Base-by-base conservation (phyloP, 2,113 vertebrate genomes). In the Oncorhynchus nerka region DNA sequence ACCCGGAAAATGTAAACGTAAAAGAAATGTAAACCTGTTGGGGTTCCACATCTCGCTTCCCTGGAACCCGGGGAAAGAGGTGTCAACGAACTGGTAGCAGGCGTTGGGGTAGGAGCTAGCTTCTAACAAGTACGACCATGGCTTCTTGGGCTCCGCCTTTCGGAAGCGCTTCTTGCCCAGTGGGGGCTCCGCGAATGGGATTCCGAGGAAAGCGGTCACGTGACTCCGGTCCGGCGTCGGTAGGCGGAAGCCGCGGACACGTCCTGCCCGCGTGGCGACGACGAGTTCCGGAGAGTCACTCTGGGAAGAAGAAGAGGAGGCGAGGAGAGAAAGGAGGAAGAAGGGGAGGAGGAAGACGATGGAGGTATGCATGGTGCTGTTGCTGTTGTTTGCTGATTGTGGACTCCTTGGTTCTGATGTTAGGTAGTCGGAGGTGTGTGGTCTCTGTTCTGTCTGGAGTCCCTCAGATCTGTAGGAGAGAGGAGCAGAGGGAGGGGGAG, bases 31-130 rank as follows among this genome's bases (percentile, higher is more conserved):
- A 19, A 55, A 55, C 51, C 51, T 55, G 51, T 98, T 98, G 68
- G 97, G 96, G 83, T 98, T 98, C 97, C 97, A 98, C 97, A 98
- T 98, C 89, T 98, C 97, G 0, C 55, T 93, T 70, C 96, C 97
- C 0, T 89, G 91, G 81, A 98, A 97, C 0, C 95, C 96, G 0
- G 96, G 97, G 86, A 87, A 97, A 1, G 91, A 84, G 4, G 86
- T 95, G 87, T 98, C 97, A 79, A 97, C 94, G 0, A 81, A 90
- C 75, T 98, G 97, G 89, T 87, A 95, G 82, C 97, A 98, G 75
- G 94, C 94, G 1, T 90, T 94, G 12, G 91, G 93, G 83, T 95
- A 96, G 28, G 85, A 22, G 0, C 74, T 87, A 39, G 95, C 95
- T 0, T 96, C 92, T 1, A 93, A 81, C 1, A 95, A 74, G 1